Conservation (phyloP, 2,113 vertebrate genomes). For the Nasalis larvatus region DNA sequence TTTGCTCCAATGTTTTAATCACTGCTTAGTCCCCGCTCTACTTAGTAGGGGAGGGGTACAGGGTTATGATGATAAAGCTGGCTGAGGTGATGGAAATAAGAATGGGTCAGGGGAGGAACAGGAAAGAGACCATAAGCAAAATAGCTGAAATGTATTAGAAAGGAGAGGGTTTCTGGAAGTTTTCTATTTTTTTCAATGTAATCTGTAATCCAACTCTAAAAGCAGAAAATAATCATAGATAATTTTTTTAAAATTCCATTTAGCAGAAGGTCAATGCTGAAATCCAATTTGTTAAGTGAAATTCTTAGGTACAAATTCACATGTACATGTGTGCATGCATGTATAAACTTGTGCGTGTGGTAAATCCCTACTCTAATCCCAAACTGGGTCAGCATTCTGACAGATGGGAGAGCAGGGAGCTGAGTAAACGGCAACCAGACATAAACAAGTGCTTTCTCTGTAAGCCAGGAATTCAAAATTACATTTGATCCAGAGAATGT, state of each 20-base stretch:
- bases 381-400: not conserved
- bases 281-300: not conserved
- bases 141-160: not conserved
- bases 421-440: not conserved
- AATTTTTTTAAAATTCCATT: not conserved
- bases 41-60: not conserved
- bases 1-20: not conserved
- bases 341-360: not conserved
- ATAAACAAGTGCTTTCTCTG: conserved; percentile 30
- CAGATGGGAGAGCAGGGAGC: not conserved
- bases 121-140: not conserved
- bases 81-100: not conserved
- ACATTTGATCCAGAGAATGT: not conserved
- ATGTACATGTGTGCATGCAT: not conserved
- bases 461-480: not conserved
- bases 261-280: not conserved
- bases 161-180: not conserved
- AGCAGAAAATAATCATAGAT: not conserved
- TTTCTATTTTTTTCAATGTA: conserved; percentile 22
- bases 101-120: not conserved
- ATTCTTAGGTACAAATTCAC: not conserved
- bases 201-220: not conserved
- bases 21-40: not conserved
- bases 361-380: not conserved
- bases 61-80: not conserved